Evolutionary conservation across 2,113 vertebrate genomes (phyloP).

Genomic region (Verasper variegatus): DNA sequence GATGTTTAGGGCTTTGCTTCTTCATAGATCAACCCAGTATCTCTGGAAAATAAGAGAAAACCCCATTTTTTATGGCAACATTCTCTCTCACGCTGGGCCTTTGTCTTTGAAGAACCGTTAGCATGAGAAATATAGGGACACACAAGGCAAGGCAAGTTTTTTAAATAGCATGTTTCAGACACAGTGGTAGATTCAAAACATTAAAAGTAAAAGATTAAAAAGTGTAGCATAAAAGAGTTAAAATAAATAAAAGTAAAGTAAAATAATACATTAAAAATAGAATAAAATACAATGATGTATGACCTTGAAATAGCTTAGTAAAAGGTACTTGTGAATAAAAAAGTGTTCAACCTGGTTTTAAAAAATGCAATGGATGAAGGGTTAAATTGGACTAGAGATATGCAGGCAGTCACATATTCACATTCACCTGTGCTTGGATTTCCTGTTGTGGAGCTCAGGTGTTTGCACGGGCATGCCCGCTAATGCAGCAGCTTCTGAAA

Average conservation of each 20-base stretch:
- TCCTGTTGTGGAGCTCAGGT: slow-evolving; percentile 30
- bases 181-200: background rate
- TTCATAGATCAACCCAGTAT: slow-evolving; percentile 17
- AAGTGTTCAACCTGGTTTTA: no score
- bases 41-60: slow-evolving; percentile 27
- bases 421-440: slow-evolving; percentile 28
- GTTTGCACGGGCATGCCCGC: slow-evolving; percentile 48
- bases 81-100: background rate
- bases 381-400: background rate
- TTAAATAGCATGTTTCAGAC: background rate
- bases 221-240: no score
- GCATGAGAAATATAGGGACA: background rate
- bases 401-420: slow-evolving; percentile 9
- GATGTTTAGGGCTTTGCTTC: slow-evolving; percentile 21
- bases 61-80: background rate
- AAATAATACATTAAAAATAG: no score
- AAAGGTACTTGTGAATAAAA: no score
- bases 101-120: background rate
- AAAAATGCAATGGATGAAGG: no score
- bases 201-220: no score
- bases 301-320: background rate
- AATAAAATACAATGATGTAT: no score
- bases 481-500: slow-evolving; percentile 46
- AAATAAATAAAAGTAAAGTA: no score
- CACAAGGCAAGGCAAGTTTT: background rate